phyloP scores from a whole-genome alignment of 2,797 vertebrate species.

The Glyptemys insculpta region DNA sequence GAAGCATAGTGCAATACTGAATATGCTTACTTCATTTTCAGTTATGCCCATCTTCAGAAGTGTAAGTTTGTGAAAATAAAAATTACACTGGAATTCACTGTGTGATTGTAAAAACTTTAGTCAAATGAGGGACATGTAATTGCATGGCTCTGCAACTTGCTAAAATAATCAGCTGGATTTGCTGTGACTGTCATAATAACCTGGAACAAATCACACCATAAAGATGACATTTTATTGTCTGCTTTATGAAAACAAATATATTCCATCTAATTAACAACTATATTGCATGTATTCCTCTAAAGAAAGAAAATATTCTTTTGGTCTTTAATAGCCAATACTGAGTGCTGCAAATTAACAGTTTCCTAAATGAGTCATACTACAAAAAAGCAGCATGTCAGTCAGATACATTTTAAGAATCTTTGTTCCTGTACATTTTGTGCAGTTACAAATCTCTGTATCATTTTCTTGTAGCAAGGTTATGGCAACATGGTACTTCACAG shows the following conservation, averaged over 20 bases:
- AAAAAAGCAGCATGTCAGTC: not conserved
- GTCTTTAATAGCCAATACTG: not conserved
- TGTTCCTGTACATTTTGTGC: not conserved
- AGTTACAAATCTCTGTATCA: not conserved
- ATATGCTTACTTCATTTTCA: not conserved
- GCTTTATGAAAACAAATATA: not conserved
- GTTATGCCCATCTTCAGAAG: not conserved
- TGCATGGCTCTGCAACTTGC: not conserved
- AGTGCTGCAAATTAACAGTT: not conserved
- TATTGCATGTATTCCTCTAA: not conserved
- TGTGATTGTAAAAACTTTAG: not conserved
- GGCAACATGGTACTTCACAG: not conserved
- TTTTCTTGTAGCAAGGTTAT: not conserved
- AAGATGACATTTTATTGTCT: not conserved
- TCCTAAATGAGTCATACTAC: not conserved
- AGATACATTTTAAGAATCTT: not conserved
- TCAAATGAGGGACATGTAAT: not conserved
- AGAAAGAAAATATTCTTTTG: not conserved
- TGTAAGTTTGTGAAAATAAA: not conserved
- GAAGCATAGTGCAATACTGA: not conserved
- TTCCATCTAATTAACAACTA: not conserved
- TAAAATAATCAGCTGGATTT: not conserved
- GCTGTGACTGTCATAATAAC: not conserved
- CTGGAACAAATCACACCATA: not conserved
- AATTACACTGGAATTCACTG: not conserved